Base-by-base conservation (phyloP, 2,888 invertebrate species). In the Clunio marinus region DNA sequence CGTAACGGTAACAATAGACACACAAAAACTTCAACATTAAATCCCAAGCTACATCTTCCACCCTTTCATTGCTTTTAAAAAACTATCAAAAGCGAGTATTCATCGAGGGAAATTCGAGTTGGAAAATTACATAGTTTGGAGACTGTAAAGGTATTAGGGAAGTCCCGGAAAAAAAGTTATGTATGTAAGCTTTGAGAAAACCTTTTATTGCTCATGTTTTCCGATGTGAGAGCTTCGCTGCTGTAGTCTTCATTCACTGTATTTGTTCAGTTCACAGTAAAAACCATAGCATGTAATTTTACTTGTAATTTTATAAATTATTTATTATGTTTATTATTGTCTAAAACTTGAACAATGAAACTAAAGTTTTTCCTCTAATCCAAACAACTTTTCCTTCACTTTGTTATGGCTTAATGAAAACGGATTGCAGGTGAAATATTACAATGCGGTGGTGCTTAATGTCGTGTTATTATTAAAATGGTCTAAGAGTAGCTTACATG, bases 1-100 rank as follows among this genome's bases (percentile, higher is more conserved):
- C 57, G 22, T 25, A 20, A 57, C n/a, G 57, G 57, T 57, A 57
- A 57, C 57, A 57, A 57, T 57, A 57, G 57, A 57, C 57, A 57
- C 57, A 57, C 4, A 27, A 57, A 57, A 57, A 25, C 27, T 57
- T 57, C 2, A 22, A 17, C 22, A 22, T 4, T 17, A 51, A 5
- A 22, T 51, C n/a, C 17, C 51, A 7, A 17, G 13, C 41, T 41
- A 20, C 5, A 4, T 51, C 20, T 51, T 51, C 22, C 15, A 45
- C 22, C 27, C 8, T 20, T 27, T 27, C 57, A 15, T 13, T 55
- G 57, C 57, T 57, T 24, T 57, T 57, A 57, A 57, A 57, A 57
- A 57, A 24, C 57, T 57, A 57, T 57, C 27, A 57, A 25, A 13
- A 24, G 57, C 57, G 22, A 57, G 22, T 22, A 57, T 24, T 57